A percentile compares a stretch with the other conserved stretches of the same genome.
phyloP scores from a whole-genome alignment of 92 coral and sea anemone genomes.

The Desmophyllum pertusum region DNA sequence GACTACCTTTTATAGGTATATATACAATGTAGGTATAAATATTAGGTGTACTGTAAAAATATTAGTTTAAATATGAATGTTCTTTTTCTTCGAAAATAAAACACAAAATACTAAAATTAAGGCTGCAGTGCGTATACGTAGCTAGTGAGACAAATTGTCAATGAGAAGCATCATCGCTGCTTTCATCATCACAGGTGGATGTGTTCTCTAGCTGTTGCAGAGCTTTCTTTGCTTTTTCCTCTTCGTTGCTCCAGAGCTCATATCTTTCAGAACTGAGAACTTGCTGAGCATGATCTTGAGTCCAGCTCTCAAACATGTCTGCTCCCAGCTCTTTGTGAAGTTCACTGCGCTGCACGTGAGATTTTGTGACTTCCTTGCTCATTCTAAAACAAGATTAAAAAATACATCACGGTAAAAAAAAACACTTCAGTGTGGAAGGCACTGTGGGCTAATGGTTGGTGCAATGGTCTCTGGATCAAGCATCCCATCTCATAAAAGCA shows the following conservation, averaged over 20 bases:
- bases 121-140: too few species aligned
- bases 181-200: conserved; percentile 32
- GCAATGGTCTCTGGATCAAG: too few species aligned
- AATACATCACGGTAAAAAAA: not conserved
- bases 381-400: conserved; percentile 52
- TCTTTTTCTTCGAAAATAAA: too few species aligned
- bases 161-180: conserved; percentile 70
- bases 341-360: conserved; percentile 67
- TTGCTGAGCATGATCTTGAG: conserved; percentile 83
- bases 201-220: conserved; percentile 50
- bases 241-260: conserved; percentile 73
- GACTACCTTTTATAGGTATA: too few species aligned
- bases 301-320: conserved; percentile 81
- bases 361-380: conserved; percentile 81
- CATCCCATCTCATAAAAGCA: too few species aligned
- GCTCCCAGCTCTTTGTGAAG: conserved; percentile 82
- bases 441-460: not conserved
- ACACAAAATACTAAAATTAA: too few species aligned
- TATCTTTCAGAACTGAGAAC: conserved; percentile 73
- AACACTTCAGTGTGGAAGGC: not conserved
- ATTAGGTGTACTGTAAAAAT: too few species aligned
- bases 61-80: too few species aligned
- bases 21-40: too few species aligned
- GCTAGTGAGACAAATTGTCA: too few species aligned
- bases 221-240: conserved; percentile 56